Base-by-base conservation (phyloP, 1,140 invertebrate genomes). In the Rhagoletis pomonella region DNA sequence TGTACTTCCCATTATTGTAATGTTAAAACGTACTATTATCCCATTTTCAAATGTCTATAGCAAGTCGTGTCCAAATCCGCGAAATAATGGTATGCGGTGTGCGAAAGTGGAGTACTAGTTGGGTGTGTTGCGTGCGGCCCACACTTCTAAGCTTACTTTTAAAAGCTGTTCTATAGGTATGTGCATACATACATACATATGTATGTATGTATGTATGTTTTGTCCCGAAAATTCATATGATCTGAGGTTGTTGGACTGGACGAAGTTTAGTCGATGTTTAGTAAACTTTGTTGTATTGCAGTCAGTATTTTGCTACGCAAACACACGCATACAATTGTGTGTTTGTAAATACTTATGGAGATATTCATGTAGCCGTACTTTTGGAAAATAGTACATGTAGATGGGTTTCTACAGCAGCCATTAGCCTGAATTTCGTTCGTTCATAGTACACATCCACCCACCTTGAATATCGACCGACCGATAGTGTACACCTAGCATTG, bases 191-290 rank as follows among this genome's bases (percentile, higher is more conserved):
- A 55, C 55, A 17, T 55, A 55, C 14, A 3, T 55, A 81, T 55
- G 4, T 67, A 7, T 39, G 50, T 55, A 55, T 10, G 10, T 55
- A 55, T 5, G 10, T 55, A 62, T 12, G 60, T 9, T 62, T 17
- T 62, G 60, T 14, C 50, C 47, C 47, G 47, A 50, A 77, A 47
- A 55, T 50, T 55, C 47, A n/a, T 55, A 55, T 81, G 73, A 55
- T 0, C 47, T 81, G 73, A 9, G 73, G 73, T 81, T 50, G 73
- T 81, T 81, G 44, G n/a, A 55, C 9, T 81, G 73, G 73, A 55
- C 47, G 17, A 62, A 62, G 60, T 14, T 4, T 55, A 55, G 50
- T 55, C 50, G 50, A 10, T 81, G 44, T 47, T 73, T 73, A 44
- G 42, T 55, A 19, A 6, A 17, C 17, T n/a, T 55, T 81, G 47